phyloP scores from a whole-genome alignment of 2,888 invertebrate species.

The Leucophenga montana region DNA sequence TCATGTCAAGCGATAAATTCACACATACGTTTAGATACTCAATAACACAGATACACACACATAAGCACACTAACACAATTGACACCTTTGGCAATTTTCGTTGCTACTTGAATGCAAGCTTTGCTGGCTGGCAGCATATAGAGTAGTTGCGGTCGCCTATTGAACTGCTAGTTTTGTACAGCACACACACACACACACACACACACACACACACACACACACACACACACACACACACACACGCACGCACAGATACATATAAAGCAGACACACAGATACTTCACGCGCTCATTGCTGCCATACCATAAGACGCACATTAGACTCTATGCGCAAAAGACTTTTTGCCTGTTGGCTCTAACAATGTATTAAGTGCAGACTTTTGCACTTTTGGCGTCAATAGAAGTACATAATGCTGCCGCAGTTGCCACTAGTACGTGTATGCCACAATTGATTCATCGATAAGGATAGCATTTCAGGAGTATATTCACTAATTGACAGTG shows the following conservation, averaged over 20 bases:
- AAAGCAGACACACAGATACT: neutral
- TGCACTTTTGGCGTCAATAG: conserved; percentile 6
- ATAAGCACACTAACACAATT: conserved; percentile 59
- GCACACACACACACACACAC: neutral
- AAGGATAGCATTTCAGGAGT: conserved; percentile 3
- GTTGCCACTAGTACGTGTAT: neutral
- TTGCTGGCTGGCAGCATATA: neutral
- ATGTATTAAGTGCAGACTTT: conserved; percentile 23
- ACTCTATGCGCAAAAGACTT: conserved; percentile 5
- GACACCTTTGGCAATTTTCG: conserved; percentile 64
- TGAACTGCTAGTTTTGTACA: neutral
- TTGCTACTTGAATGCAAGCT: conserved; percentile 12
- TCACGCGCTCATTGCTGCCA: neutral
- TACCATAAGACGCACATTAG: conserved; percentile 8
- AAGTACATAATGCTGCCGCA: neutral
- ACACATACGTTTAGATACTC: conserved; percentile 46
- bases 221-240: no score
- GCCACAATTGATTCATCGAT: conserved; percentile 15
- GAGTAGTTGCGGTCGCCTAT: neutral
- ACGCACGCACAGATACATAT: no score
- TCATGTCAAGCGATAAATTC: conserved; percentile 68
- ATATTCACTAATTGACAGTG: conserved; percentile 24
- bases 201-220: neutral
- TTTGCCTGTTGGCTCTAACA: conserved; percentile 14
- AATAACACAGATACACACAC: conserved; percentile 14